phyloP scores from a whole-genome alignment of 2,113 vertebrate species.

The Illadopsis cleaveri region DNA sequence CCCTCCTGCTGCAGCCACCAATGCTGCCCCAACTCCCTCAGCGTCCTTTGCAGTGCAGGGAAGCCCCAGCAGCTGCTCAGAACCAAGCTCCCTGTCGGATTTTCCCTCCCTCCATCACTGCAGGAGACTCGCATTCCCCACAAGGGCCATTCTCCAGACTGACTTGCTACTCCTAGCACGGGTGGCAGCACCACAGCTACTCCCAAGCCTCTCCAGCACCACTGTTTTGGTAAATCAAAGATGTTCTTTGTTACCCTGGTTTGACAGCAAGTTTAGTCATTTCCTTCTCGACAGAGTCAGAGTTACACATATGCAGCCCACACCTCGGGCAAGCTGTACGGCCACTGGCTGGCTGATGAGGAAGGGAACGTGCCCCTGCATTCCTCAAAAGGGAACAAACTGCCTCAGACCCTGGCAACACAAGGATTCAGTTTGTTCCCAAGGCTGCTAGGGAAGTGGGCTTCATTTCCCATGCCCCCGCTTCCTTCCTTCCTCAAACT shows the following conservation, averaged over 20 bases:
- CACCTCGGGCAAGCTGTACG: fast-evolving
- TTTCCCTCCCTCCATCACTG: neutral
- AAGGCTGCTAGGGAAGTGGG: neutral
- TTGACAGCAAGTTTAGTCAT: slow-evolving; percentile 60
- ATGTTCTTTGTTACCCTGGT: slow-evolving; percentile 58
- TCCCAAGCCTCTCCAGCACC: neutral
- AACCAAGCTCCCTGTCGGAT: fast-evolving
- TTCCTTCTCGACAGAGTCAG: slow-evolving; percentile 54
- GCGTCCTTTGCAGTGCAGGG: fast-evolving
- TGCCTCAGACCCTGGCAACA: neutral
- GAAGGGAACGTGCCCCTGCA: neutral
- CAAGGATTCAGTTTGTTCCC: neutral
- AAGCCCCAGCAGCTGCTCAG: neutral
- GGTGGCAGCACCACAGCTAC: neutral
- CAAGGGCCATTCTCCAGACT: fast-evolving
- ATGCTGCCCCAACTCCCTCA: neutral
- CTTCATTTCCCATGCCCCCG: fast-evolving
- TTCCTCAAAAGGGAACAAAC: neutral
- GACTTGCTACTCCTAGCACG: neutral
- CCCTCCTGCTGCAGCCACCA: neutral
- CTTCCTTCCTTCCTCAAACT: neutral
- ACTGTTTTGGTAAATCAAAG: slow-evolving; percentile 56
- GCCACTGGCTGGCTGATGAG: neutral
- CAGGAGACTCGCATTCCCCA: neutral
- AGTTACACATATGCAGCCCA: neutral